Evolutionary conservation across 2,797 vertebrate species (phyloP), one percentile per base, ranked within the genome.

Genomic region (Eospalax fontanierii): DNA sequence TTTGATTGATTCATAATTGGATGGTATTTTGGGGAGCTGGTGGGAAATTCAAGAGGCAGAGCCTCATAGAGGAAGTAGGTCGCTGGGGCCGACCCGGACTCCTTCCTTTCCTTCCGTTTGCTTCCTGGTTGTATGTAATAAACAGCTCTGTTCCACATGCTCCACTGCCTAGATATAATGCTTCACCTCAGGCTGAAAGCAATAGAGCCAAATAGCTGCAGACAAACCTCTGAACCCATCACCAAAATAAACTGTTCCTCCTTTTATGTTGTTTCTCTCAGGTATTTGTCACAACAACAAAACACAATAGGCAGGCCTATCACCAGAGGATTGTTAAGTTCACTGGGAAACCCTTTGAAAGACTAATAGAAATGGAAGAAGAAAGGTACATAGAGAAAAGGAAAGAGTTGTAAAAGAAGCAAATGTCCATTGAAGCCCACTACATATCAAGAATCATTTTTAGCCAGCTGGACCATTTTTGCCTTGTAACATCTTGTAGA

Each of bases 311-410:
- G 11, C 26, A 50, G 21, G 30, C 1, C 22, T 71, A 50, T 84
- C 71, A 68, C 38, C 46, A 24, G 15, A 57, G 26, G 74, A 35
- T n/a, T 80, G n/a, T 61, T 92, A 33, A 3, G 46, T 80, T 84
- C 63, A 61, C 28, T 57, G 24, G 61, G 11, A 80, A 75, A n/a
- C 15, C 9, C 24, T 6, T 38, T 85, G 21, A 79, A 18, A 68
- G 89, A 81, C 46, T 46, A 66, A 92, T 33, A 50, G 46, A 94
- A 81, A 92, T 92, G 50, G 50, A 89, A 84, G n/a, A n/a, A n/a
- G n/a, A 76, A 70, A 73, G 76, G 33, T 33, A 46, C 4, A n/a
- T 24, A 43, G 76, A 75, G 35, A 71, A 63, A 16, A 43, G 24
- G 61, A 6, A 33, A 2, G 63, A 6, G 15, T 33, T 38, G 11